phyloP scores from a whole-genome alignment of 2,888 invertebrate species.

The Macropis europaea region DNA sequence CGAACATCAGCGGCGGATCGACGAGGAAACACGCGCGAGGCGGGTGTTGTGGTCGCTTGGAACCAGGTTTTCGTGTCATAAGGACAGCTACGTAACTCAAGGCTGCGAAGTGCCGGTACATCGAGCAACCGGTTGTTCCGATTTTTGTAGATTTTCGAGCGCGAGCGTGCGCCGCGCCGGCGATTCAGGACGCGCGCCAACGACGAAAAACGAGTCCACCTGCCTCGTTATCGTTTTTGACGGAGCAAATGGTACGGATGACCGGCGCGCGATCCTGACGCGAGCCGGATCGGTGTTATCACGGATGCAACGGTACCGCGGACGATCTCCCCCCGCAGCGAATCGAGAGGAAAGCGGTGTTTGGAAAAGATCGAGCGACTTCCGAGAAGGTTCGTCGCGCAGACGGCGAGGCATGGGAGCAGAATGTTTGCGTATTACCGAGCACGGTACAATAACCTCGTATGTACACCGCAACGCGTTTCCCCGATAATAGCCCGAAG shows the following conservation, averaged over 20 bases:
- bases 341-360: not conserved
- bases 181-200: no score
- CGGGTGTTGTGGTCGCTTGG: conserved; percentile 33
- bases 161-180: not conserved
- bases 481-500: not conserved
- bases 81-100: conserved; percentile 73
- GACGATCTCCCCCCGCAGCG: not conserved
- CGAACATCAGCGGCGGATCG: conserved; percentile 33
- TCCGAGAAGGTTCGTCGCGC: not conserved
- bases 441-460: conserved; percentile 11
- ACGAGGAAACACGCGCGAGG: not conserved
- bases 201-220: no score
- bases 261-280: not conserved
- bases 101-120: conserved; percentile 58
- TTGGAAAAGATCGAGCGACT: not conserved
- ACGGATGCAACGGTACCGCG: not conserved
- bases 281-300: not conserved
- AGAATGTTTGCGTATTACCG: conserved; percentile 8
- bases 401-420: not conserved
- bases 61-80: conserved; percentile 76
- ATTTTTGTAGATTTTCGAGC: conserved; percentile 39
- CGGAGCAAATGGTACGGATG: no score
- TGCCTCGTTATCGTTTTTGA: not conserved
- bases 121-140: conserved; percentile 51
- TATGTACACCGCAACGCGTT: not conserved